A percentile compares a stretch with the other conserved stretches of the same genome.
Evolutionary conservation across 2,113 vertebrate genomes (phyloP).

Genomic region (Xenotilapia caudafasciata): DNA sequence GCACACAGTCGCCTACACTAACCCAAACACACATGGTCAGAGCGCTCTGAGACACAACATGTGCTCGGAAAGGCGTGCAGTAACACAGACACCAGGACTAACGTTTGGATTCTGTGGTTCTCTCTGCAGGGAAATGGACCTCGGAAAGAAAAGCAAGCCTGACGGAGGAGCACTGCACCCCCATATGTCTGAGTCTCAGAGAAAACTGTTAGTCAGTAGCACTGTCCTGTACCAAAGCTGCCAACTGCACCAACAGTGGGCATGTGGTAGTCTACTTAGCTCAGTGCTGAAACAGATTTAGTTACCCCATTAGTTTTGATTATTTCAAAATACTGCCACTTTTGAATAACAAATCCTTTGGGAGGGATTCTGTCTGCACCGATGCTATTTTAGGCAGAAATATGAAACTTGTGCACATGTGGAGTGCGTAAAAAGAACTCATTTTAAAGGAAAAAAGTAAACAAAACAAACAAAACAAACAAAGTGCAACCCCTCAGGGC

Average conservation of each 20-base stretch:
- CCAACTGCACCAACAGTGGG: not conserved
- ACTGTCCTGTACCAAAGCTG: slow-evolving; percentile 4
- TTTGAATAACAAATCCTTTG: slow-evolving; percentile 13
- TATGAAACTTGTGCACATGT: not conserved
- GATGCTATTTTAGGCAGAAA: slow-evolving; percentile 13
- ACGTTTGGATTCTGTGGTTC: slow-evolving; percentile 62
- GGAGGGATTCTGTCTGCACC: not conserved
- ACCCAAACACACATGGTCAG: slow-evolving; percentile 57
- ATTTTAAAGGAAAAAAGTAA: not conserved
- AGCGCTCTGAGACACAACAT: slow-evolving; percentile 63
- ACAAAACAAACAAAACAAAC: not conserved
- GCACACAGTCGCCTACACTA: slow-evolving; percentile 20
- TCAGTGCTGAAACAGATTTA: slow-evolving; percentile 16
- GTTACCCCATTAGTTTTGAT: slow-evolving; percentile 25
- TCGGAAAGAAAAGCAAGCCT: slow-evolving; percentile 59
- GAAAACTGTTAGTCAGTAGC: slow-evolving; percentile 46
- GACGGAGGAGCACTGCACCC: slow-evolving; percentile 13
- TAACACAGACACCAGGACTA: slow-evolving; percentile 22
- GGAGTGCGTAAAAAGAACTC: not conserved
- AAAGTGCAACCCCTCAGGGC: not conserved
- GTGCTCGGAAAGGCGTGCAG: slow-evolving; percentile 48
- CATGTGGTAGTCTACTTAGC: slow-evolving; percentile 32
- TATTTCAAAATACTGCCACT: slow-evolving; percentile 8
- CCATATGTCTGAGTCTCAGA: slow-evolving; percentile 39
- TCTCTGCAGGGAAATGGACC: slow-evolving; percentile 21